Conservation (phyloP, 2,888 invertebrate genomes). For the Sarcophaga rosellei region DNA sequence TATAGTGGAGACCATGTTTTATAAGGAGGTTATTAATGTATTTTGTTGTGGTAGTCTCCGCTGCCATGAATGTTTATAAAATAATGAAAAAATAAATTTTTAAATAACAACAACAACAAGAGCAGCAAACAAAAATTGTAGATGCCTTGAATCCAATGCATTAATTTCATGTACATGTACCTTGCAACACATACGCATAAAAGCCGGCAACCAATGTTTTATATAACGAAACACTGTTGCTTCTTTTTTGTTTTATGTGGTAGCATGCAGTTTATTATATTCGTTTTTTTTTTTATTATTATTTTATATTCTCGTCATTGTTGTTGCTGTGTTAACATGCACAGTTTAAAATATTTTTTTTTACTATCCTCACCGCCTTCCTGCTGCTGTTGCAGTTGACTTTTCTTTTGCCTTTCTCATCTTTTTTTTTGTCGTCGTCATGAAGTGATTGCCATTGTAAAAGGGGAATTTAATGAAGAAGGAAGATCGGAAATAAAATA, state of each 20-base stretch:
- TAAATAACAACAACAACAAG: background rate
- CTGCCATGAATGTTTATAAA: constrained; percentile 2
- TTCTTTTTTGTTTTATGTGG: constrained; percentile 34
- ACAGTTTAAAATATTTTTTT: background rate
- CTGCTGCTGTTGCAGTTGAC: too few relatives aligned
- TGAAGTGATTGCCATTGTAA: too few relatives aligned
- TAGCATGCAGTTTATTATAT: constrained; percentile 26
- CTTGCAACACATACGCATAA: background rate
- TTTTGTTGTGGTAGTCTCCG: constrained; percentile 36
- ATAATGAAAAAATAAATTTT: constrained; percentile 23
- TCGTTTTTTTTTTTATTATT: constrained; percentile 9
- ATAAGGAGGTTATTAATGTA: constrained; percentile 37
- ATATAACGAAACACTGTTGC: constrained; percentile 46
- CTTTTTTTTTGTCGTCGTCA: too few relatives aligned
- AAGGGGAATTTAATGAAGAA: too few relatives aligned
- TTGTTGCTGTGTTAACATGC: constrained; percentile 30
- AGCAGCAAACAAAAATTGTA: constrained; percentile 1
- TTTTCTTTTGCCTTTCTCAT: too few relatives aligned
- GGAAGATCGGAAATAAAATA: too few relatives aligned
- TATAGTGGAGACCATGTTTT: background rate
- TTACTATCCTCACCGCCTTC: too few relatives aligned
- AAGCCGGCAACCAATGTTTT: background rate
- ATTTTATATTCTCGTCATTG: constrained; percentile 5
- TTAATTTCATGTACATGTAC: background rate
- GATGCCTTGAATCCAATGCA: constrained; percentile 23